These are phyloP conservation scores for Crotalus tigris DNA, from an alignment of 2,113 vertebrate species.

Conservation along the genomic window DNA sequence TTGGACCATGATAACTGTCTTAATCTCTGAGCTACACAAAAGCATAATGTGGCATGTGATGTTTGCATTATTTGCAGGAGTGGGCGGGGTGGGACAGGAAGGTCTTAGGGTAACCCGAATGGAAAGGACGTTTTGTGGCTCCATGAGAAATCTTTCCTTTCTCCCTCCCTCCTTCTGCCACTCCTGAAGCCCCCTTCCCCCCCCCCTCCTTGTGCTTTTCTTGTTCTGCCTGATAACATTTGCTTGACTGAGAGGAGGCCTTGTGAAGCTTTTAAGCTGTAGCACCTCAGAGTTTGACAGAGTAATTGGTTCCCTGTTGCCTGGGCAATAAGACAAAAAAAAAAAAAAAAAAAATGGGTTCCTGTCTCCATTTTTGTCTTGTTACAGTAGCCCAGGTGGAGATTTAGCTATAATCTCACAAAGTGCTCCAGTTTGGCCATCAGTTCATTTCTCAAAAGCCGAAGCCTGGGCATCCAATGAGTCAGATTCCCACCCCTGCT, in stretches of 20 bases:
- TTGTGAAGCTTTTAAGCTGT: conserved; percentile 57
- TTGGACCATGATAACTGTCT: conserved; percentile 66
- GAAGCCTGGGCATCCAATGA: not conserved
- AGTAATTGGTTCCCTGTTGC: conserved; percentile 66
- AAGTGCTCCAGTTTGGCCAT: conserved; percentile 58
- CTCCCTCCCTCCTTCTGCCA: conserved; percentile 14
- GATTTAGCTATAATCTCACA: conserved; percentile 62
- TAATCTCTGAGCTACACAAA: conserved; percentile 60
- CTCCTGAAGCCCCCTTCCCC: not conserved
- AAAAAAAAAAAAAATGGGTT: conserved; percentile 59
- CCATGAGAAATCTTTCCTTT: conserved; percentile 32
- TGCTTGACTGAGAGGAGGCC: conserved; percentile 47
- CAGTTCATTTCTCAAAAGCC: conserved; percentile 57
- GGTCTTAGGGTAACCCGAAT: conserved; percentile 44
- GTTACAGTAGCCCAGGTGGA: conserved; percentile 61
- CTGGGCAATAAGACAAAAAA: conserved; percentile 56
- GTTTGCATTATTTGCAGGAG: conserved; percentile 47
- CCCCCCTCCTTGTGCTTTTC: conserved; percentile 18
- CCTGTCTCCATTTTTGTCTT: conserved; percentile 66
- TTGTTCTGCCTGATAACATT: conserved; percentile 44
- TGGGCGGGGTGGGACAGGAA: conserved; percentile 26
- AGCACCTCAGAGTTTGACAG: conserved; percentile 57
- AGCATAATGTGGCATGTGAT: conserved; percentile 45
- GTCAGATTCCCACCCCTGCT: not conserved
- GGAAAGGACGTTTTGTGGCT: conserved; percentile 52